Conservation (phyloP, 2,113 vertebrate species). For the Ochotona curzoniae region DNA sequence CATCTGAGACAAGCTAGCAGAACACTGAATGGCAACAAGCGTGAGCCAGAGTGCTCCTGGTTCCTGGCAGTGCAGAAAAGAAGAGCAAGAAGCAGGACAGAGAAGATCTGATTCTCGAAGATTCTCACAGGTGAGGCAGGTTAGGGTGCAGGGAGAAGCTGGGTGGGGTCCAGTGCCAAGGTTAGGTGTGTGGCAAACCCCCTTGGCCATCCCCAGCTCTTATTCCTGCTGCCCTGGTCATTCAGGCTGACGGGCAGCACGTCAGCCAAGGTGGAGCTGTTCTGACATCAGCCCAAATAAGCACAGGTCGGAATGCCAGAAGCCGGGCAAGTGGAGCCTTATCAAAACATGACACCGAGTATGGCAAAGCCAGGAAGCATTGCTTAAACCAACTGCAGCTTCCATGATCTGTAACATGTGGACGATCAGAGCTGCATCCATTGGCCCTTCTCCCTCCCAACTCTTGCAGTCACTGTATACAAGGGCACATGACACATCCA, state of each 20-base stretch:
- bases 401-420: neutral
- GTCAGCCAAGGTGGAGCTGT: neutral
- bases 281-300: neutral
- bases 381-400: neutral
- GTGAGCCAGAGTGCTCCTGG: neutral
- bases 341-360: neutral
- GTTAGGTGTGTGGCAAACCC: neutral
- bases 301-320: neutral
- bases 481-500: fast-evolving
- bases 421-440: neutral
- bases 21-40: neutral
- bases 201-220: neutral
- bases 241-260: fast-evolving
- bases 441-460: neutral
- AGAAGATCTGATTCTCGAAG: slow-evolving; percentile 4
- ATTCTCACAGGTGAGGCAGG: neutral
- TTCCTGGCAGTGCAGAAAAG: neutral
- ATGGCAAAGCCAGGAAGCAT: neutral
- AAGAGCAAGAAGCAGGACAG: neutral
- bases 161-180: neutral
- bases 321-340: neutral
- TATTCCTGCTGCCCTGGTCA: neutral
- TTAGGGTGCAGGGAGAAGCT: neutral
- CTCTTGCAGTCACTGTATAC: neutral
- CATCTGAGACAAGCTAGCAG: slow-evolving; percentile 23